These are phyloP conservation scores for Urocyon cinereoargenteus DNA, from an alignment of 2,797 vertebrate species.

Conservation along the genomic window DNA sequence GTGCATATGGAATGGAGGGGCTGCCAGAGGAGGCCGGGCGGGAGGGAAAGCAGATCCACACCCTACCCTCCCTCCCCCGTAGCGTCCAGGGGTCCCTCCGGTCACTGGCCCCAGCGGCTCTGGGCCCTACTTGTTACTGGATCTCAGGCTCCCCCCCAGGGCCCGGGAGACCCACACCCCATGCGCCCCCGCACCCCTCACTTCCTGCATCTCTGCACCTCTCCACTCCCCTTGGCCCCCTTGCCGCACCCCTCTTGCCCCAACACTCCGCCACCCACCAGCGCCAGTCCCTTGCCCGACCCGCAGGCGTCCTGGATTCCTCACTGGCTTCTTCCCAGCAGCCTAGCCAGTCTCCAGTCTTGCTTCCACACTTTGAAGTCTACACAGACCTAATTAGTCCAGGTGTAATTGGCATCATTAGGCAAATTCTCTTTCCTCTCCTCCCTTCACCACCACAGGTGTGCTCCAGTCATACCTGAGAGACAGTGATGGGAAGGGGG, in stretches of 20 bases:
- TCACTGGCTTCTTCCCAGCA: conserved; percentile 41
- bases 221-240: no score
- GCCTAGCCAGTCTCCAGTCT: not conserved
- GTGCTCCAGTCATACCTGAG: not conserved
- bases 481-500: not conserved
- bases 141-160: no score
- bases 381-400: conserved; percentile 58
- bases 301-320: not conserved
- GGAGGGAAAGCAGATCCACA: not conserved
- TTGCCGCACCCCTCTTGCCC: not conserved
- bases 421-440: conserved; percentile 34
- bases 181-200: no score
- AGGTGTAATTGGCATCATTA: conserved; percentile 45
- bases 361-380: conserved; percentile 67
- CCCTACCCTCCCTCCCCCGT: no score
- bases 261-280: not conserved
- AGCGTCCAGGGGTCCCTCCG: not conserved
- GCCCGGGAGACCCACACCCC: no score
- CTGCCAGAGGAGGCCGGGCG: no score
- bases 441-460: not conserved
- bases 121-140: not conserved
- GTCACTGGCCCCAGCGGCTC: not conserved
- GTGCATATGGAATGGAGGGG: not conserved
- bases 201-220: no score
- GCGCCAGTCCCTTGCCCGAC: not conserved